These are phyloP conservation scores for Zophobas atratus DNA, from an alignment of 1,140 invertebrate species.

Conservation along the genomic window DNA sequence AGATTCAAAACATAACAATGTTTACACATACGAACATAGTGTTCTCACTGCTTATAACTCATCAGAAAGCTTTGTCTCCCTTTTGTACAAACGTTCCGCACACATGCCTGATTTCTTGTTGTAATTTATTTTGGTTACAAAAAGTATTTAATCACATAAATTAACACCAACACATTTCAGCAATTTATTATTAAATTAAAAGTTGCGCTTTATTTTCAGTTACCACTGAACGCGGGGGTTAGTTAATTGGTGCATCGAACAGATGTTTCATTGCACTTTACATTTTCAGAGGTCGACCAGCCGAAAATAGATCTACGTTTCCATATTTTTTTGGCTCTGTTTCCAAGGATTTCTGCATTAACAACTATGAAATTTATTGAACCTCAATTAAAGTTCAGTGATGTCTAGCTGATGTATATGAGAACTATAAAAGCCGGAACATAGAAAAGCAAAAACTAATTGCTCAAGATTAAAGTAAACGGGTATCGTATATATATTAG, in stretches of 20 bases:
- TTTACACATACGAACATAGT: no score
- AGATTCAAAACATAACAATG: no score
- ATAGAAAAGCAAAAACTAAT: neutral
- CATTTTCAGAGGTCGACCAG: constrained; percentile 15
- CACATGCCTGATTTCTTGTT: neutral
- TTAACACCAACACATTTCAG: neutral
- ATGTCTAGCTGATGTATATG: neutral
- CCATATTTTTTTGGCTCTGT: constrained; percentile 29
- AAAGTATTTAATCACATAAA: neutral
- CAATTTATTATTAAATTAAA: constrained; percentile 7
- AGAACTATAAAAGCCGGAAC: neutral
- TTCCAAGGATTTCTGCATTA: constrained; percentile 33
- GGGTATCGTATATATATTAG: neutral
- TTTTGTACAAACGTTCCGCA: neutral
- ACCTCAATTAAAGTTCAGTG: constrained; percentile 28
- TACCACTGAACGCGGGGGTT: neutral
- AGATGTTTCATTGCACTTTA: constrained; percentile 42
- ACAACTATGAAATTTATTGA: constrained; percentile 22
- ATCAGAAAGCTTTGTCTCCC: no score
- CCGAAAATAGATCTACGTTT: constrained; percentile 25
- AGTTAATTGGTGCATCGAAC: constrained; percentile 39
- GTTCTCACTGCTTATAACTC: no score
- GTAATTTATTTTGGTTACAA: neutral
- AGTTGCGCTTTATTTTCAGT: constrained; percentile 11
- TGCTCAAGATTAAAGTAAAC: no score